These are phyloP conservation scores for Selenia dentaria DNA, from an alignment of 2,888 invertebrate species.

Conservation along the genomic window DNA sequence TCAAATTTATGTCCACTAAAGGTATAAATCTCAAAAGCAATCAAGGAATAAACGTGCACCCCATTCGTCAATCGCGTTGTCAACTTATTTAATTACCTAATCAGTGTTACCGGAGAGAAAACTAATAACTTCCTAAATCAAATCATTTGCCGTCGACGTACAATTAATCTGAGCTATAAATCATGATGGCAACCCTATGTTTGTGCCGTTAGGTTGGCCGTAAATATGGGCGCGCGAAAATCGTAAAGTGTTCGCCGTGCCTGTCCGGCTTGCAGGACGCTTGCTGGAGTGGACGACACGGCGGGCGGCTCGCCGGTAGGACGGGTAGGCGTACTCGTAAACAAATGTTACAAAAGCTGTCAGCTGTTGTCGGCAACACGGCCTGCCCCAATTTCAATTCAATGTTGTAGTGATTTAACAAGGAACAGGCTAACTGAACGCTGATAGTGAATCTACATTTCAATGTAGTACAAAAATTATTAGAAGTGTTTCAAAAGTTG, in stretches of 20 bases:
- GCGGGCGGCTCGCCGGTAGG: slow-evolving; percentile 13
- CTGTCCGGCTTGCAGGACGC: slow-evolving; percentile 21
- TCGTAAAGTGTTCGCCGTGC: slow-evolving; percentile 54
- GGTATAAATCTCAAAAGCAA: slow-evolving; percentile 6
- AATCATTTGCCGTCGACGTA: slow-evolving; percentile 35
- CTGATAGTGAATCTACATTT: slow-evolving; percentile 16
- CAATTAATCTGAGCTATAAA: slow-evolving; percentile 55
- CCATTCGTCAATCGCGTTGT: slow-evolving; percentile 2
- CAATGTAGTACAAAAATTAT: slow-evolving; percentile 16
- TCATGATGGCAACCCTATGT: slow-evolving; percentile 39
- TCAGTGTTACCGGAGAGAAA: slow-evolving; percentile 16
- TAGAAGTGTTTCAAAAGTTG: slow-evolving; percentile 4
- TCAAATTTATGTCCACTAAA: too few species aligned
- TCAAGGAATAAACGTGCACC: slow-evolving; percentile 1
- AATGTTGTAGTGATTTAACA: slow-evolving; percentile 15
- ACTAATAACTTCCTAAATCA: slow-evolving; percentile 26
- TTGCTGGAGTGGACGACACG: slow-evolving; percentile 15
- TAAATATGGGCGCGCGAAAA: slow-evolving; percentile 69
- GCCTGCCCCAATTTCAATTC: slow-evolving; percentile 15
- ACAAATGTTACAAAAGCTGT: slow-evolving; percentile 37
- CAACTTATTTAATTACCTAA: slow-evolving; percentile 16
- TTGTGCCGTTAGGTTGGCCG: slow-evolving; percentile 35
- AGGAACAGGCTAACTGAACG: slow-evolving; percentile 6
- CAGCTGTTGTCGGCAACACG: slow-evolving; percentile 14
- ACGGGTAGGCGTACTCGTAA: slow-evolving; percentile 20